phyloP scores from a whole-genome alignment of 2,888 invertebrate species.

The Branchipolynoe longqiensis region DNA sequence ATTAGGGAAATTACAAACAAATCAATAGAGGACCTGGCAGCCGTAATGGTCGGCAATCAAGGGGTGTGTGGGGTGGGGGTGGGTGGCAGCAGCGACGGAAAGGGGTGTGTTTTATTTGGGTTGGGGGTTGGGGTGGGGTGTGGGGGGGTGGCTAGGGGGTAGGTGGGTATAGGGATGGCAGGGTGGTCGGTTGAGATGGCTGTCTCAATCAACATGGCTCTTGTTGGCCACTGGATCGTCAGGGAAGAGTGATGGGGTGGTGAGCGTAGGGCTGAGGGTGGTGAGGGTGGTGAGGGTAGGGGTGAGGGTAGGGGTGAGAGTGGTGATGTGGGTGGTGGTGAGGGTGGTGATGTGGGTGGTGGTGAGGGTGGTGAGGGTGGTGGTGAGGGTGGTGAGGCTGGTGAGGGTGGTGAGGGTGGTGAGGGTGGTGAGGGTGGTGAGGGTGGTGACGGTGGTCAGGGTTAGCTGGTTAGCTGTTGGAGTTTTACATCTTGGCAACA shows the following conservation, averaged over 20 bases:
- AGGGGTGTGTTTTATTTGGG: too few species aligned
- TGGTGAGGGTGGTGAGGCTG: neutral
- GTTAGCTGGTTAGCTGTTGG: neutral
- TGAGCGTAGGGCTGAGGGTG: neutral
- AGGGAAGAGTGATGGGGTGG: neutral
- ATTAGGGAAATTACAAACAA: slow-evolving; percentile 57
- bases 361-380: neutral
- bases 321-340: neutral
- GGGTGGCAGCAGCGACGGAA: neutral
- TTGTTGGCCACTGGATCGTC: neutral
- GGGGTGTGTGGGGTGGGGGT: neutral
- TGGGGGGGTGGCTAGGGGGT: neutral
- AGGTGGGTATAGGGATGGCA: neutral
- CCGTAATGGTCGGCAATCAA: slow-evolving; percentile 44
- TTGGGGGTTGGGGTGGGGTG: too few species aligned
- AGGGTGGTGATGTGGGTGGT: neutral
- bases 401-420: neutral
- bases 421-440: neutral
- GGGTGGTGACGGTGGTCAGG: neutral
- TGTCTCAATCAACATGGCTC: slow-evolving; percentile 42
- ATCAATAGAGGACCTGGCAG: slow-evolving; percentile 11
- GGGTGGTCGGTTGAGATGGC: too few species aligned
- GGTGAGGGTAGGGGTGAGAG: neutral
- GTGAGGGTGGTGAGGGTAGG: neutral
- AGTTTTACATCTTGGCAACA: too few species aligned